phyloP scores from a whole-genome alignment of 2,888 invertebrate species.

The Scelioninae gen. 1 region DNA sequence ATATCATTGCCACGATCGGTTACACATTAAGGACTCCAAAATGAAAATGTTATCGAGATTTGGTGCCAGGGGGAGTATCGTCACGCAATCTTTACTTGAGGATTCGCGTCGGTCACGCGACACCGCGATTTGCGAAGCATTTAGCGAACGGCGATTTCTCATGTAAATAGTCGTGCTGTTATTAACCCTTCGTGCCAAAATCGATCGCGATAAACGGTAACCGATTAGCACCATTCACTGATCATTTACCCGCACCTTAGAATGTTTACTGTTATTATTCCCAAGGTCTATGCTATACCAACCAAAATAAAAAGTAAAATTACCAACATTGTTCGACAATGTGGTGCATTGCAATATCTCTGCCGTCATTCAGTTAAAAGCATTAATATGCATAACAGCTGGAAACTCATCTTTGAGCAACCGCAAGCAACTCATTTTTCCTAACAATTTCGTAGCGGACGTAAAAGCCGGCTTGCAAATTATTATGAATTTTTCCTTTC shows the following conservation, averaged over 20 bases:
- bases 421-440: background rate
- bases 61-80: conserved; percentile 48
- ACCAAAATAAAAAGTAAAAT: background rate
- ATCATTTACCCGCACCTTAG: background rate
- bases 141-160: conserved; percentile 25
- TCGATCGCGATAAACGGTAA: conserved; percentile 35
- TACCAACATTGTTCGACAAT: background rate
- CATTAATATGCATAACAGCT: conserved; percentile 34
- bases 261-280: background rate
- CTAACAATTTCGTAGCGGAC: background rate
- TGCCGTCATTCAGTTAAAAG: background rate
- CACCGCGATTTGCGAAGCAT: conserved; percentile 19
- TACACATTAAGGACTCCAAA: conserved; percentile 19
- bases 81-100: conserved; percentile 34
- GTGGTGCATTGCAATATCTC: background rate
- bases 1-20: conserved; percentile 14
- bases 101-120: conserved; percentile 37
- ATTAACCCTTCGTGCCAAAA: conserved; percentile 42
- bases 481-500: conserved; percentile 2
- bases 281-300: conserved; percentile 16
- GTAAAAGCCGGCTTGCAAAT: background rate
- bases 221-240: conserved; percentile 33
- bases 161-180: conserved; percentile 16
- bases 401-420: conserved; percentile 1
- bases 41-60: conserved; percentile 43